Evolutionary conservation across 2,113 vertebrate species (phyloP), one percentile per base, ranked within the genome.

Genomic region (Puntigrus tetrazona): DNA sequence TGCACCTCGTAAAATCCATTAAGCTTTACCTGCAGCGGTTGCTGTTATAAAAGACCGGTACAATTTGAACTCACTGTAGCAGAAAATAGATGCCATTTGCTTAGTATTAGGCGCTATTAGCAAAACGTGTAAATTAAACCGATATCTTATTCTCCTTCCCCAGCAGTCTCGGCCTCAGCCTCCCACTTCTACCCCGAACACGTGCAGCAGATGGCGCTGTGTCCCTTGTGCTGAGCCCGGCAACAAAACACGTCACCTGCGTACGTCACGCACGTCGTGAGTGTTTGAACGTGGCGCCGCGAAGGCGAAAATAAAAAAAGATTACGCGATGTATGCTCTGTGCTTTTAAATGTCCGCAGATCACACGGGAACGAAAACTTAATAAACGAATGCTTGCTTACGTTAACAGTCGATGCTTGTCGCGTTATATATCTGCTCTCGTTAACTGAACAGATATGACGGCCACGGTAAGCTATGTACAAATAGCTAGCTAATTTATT

Each of bases 211-310:
- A 25, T 70, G 79, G 29, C 27, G 43, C 79, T 34, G 50, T 20
- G 0, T 63, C 29, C 34, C 43, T 6, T 20, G 5, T 16, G 3
- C 7, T 36, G 7, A n/a, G 22, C 41, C 11, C 20, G 36, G 3
- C 77, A 18, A 43, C 31, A 63, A 45, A 22, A 13, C 9, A 25
- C 70, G 76, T 81, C 69, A 57, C 38, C 5, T 14, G 74, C 14
- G 16, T 73, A 55, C 41, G 67, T 50, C 0, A 91, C 89, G 89
- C 87, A 52, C 78, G 78, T 8, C 20, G 16, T 52, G 5, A 29
- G 18, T 20, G 78, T 92, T 95, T 89, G 83, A 94, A 92, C 88
- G 88, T 85, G 31, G 83, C 78, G 85, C 90, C 93, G 92, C 74
- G 11, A 52, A 79, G 29, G 55, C 85, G 65, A n/a, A n/a, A n/a